phyloP scores from a whole-genome alignment of 1,140 invertebrate genomes.

The Orchesella cincta region DNA sequence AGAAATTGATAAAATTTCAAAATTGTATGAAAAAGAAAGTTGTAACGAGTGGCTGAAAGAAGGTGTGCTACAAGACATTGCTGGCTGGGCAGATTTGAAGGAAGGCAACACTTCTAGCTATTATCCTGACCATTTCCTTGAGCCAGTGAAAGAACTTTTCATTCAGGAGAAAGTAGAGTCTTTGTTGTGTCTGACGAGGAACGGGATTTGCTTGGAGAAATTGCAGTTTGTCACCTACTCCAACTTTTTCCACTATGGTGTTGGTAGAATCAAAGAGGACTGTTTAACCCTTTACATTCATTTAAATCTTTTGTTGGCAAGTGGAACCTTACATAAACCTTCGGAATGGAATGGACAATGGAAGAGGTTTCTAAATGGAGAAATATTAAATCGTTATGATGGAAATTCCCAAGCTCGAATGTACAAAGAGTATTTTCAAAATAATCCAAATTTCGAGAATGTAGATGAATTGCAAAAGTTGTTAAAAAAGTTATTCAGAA shows the following conservation, averaged over 20 bases:
- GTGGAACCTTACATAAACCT: not conserved
- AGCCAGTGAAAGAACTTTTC: conserved; percentile 2
- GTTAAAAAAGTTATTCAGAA: not conserved
- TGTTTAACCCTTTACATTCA: conserved; percentile 10
- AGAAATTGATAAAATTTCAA: conserved; percentile 1
- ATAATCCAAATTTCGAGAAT: conserved; percentile 10
- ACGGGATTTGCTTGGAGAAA: not conserved
- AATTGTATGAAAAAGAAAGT: not conserved
- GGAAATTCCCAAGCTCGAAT: not conserved
- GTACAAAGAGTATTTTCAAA: conserved; percentile 2
- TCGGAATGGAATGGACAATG: not conserved
- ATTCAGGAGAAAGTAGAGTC: not conserved
- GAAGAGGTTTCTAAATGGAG: not conserved
- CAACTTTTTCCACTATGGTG: conserved; percentile 11
- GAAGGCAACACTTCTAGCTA: not conserved
- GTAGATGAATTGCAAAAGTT: not conserved
- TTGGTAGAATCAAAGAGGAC: conserved; percentile 7
- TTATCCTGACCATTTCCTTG: not conserved
- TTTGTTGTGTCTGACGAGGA: not conserved
- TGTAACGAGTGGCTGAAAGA: not conserved
- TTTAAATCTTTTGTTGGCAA: conserved; percentile 2
- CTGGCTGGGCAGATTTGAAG: not conserved
- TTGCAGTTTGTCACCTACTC: conserved; percentile 12
- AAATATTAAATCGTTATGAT: not conserved
- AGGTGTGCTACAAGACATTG: not conserved